Conservation (phyloP, 2,888 invertebrate genomes). For the Anaspis maculata region DNA sequence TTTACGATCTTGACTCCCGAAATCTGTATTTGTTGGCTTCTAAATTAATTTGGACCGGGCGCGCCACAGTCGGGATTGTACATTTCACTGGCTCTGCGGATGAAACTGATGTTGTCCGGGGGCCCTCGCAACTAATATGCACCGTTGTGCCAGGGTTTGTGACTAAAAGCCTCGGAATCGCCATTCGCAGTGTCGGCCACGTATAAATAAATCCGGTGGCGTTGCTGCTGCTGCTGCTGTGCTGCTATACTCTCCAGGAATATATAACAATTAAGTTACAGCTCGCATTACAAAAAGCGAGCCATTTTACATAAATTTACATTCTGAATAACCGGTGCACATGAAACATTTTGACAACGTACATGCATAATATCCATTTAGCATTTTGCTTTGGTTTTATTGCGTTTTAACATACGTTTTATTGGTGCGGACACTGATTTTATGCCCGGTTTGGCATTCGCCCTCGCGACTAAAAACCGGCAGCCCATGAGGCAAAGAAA, state of each 20-base stretch:
- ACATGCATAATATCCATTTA: slow-evolving; percentile 32
- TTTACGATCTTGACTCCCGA: no score
- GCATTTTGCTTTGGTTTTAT: slow-evolving; percentile 32
- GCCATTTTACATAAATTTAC: slow-evolving; percentile 41
- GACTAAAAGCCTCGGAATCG: no score
- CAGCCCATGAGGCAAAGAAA: no score
- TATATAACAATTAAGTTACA: slow-evolving; percentile 39
- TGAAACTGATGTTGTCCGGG: no score
- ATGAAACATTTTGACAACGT: slow-evolving; percentile 36
- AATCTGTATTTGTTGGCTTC: no score
- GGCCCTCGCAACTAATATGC: no score
- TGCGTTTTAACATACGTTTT: slow-evolving; percentile 26
- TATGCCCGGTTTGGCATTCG: slow-evolving; percentile 17
- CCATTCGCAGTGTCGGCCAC: no score
- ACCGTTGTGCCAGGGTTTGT: no score
- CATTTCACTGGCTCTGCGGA: no score
- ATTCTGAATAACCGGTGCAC: slow-evolving; percentile 34
- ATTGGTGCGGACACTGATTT: slow-evolving; percentile 15
- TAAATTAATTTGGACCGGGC: no score
- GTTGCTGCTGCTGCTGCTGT: no score
- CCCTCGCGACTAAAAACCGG: slow-evolving; percentile 1
- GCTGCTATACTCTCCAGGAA: slow-evolving; percentile 27
- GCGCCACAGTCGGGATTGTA: no score
- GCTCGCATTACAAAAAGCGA: slow-evolving; percentile 35
- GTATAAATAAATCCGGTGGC: slow-evolving; percentile 21